Evolutionary conservation across 2,797 vertebrate species (phyloP), one percentile per base, ranked within the genome.

Genomic region (Trematomus bernacchii): DNA sequence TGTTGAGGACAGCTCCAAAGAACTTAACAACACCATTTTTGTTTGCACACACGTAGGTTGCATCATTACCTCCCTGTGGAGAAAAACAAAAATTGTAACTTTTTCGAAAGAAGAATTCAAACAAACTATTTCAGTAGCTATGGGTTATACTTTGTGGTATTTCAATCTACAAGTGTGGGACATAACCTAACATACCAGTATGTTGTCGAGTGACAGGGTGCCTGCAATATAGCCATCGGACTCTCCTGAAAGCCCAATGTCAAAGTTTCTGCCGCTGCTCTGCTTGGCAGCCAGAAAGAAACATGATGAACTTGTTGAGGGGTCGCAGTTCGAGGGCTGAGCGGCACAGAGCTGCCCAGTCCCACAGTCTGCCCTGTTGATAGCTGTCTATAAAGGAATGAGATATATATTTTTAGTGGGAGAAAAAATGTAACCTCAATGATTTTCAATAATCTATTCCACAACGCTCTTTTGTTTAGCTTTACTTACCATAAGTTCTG

Each of bases 31-130:
- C 0, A 0, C 48, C 12, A 0, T 68, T 81, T 54, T 65, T 8
- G 7, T 85, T 91, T 12, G 81, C 87, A 33, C 90, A 93, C 27
- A 93, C 0, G 23, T 84, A 92, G 43, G 84, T 71, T 1, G 12
- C 10, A 60, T 69, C 78, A 3, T 70, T 69, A 0, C 0, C 16
- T 46, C 55, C 76, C 91, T 92, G 64, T 18, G 1, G 50, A 19
- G 30, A 4, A 73, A 70, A 79, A 0, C 10, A 2, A 23, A 44
- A 11, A 65, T 51, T 9, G 0, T 40, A 12, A 3, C 2, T 8
- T 27, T 42, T 73, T 15, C 66, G 2, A 52, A 11, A 19, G 0
- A 68, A 55, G 14, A 43, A 4, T 30, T 53, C 0, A 65, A 46
- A 62, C 47, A 48, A 46, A 65, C 21, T 37, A 16, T 0, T 3